Evolutionary conservation across 1,140 invertebrate genomes (phyloP).

Genomic region (Monochamus saltuarius): DNA sequence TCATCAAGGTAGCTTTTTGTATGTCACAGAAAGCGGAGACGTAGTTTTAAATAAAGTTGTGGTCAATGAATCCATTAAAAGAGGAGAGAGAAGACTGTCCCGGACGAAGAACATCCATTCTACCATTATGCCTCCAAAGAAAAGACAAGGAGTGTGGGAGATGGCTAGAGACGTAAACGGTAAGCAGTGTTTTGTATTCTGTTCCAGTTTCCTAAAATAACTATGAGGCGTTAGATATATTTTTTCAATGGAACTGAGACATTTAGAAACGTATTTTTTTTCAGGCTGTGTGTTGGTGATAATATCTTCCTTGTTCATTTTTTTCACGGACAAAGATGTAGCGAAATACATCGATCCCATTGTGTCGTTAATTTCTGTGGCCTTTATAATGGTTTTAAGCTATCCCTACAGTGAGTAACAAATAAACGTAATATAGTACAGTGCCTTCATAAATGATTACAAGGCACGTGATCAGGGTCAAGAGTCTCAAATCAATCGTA

Average conservation of each 20-base stretch:
- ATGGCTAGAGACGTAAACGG: constrained; percentile 64
- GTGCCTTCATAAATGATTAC: too few relatives aligned
- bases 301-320: constrained; percentile 63
- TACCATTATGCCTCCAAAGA: constrained; percentile 47
- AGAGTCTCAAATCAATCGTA: too few relatives aligned
- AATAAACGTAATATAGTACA: neutral
- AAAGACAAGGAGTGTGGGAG: constrained; percentile 57
- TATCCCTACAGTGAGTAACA: constrained; percentile 75
- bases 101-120: constrained; percentile 43
- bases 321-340: constrained; percentile 60
- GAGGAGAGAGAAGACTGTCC: constrained; percentile 55
- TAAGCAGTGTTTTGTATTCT: too few relatives aligned
- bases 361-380: constrained; percentile 66
- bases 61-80: constrained; percentile 52
- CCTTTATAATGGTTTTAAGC: constrained; percentile 64
- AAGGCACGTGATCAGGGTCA: too few relatives aligned
- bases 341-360: constrained; percentile 74
- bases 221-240: too few relatives aligned
- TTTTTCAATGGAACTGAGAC: neutral
- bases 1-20: constrained; percentile 73
- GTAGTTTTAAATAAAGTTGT: constrained; percentile 62
- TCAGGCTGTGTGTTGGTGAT: constrained; percentile 68
- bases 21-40: constrained; percentile 65
- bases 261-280: constrained; percentile 35
- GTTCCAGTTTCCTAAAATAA: too few relatives aligned